Conservation (phyloP, 2,888 invertebrate species). For the Drosophila paranaensis region DNA sequence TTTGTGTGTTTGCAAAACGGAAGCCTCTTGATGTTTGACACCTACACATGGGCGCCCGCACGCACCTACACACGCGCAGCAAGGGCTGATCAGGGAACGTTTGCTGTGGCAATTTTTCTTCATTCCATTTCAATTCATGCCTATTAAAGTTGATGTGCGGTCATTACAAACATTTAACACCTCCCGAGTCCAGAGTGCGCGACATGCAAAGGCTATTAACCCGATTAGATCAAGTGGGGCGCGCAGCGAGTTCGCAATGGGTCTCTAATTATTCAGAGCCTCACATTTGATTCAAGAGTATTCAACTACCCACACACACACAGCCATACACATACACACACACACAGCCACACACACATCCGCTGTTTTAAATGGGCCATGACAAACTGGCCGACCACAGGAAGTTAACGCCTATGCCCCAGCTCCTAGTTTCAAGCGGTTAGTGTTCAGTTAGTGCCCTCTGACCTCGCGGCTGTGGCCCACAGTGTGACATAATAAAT, state of each 20-base stretch:
- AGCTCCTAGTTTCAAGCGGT: constrained; percentile 21
- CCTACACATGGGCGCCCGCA: constrained; percentile 9
- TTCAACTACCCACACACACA: constrained; percentile 13
- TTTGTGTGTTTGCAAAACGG: constrained; percentile 31
- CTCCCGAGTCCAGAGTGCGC: constrained; percentile 51
- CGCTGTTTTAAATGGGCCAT: constrained; percentile 69
- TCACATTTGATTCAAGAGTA: constrained; percentile 76
- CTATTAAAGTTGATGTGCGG: constrained; percentile 55
- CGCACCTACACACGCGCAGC: constrained; percentile 2
- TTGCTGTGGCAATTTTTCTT: constrained; percentile 28
- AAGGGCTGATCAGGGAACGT: constrained; percentile 48
- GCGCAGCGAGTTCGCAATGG: constrained; percentile 37
- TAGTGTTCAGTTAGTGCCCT: constrained; percentile 45
- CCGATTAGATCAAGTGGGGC: constrained; percentile 76
- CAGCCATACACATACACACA: constrained; percentile 12
- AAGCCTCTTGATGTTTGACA: constrained; percentile 28
- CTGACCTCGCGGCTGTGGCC: constrained; percentile 43
- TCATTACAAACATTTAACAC: constrained; percentile 73
- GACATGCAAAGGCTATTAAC: constrained; percentile 77
- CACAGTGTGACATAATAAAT: constrained; percentile 79
- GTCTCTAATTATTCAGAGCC: constrained; percentile 73
- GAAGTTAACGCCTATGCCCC: constrained; percentile 63
- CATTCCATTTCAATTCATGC: constrained; percentile 35
- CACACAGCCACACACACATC: constrained; percentile 34
- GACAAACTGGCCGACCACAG: constrained; percentile 73